These are phyloP conservation scores for Pseudoips prasinana DNA, from an alignment of 2,888 invertebrate species.

Conservation along the genomic window DNA sequence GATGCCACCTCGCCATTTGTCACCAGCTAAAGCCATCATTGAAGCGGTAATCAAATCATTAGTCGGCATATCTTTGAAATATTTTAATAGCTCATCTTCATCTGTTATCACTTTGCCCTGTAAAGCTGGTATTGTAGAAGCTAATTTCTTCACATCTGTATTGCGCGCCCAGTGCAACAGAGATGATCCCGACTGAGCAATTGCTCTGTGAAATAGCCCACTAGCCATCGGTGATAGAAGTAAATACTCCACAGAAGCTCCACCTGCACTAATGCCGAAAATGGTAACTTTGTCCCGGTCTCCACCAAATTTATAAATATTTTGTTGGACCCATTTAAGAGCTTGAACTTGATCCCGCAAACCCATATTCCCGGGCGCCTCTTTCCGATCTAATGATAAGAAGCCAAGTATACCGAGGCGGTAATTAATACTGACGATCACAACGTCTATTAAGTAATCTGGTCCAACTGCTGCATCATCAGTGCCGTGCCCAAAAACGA, in stretches of 20 bases:
- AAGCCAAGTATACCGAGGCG: slow-evolving; percentile 63
- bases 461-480: slow-evolving; percentile 48
- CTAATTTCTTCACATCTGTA: slow-evolving; percentile 39
- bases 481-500: slow-evolving; percentile 50
- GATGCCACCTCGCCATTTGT: slow-evolving; percentile 21
- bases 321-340: slow-evolving; percentile 55
- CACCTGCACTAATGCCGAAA: slow-evolving; percentile 54
- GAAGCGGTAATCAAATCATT: slow-evolving; percentile 55
- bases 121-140: slow-evolving; percentile 38
- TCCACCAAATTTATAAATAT: slow-evolving; percentile 52
- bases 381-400: slow-evolving; percentile 48
- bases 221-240: slow-evolving; percentile 45
- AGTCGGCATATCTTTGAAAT: slow-evolving; percentile 51
- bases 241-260: slow-evolving; percentile 50
- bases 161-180: slow-evolving; percentile 45
- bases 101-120: slow-evolving; percentile 33
- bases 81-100: slow-evolving; percentile 28
- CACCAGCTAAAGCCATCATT: slow-evolving; percentile 40
- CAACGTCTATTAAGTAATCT: slow-evolving; percentile 54
- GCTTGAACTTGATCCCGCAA: slow-evolving; percentile 60
- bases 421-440: slow-evolving; percentile 67
- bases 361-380: slow-evolving; percentile 61
- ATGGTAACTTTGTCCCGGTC: slow-evolving; percentile 53
- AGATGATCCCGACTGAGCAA: slow-evolving; percentile 53
- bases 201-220: slow-evolving; percentile 56